phyloP scores from a whole-genome alignment of 2,888 invertebrate genomes.

The Ophion obscuratus region DNA sequence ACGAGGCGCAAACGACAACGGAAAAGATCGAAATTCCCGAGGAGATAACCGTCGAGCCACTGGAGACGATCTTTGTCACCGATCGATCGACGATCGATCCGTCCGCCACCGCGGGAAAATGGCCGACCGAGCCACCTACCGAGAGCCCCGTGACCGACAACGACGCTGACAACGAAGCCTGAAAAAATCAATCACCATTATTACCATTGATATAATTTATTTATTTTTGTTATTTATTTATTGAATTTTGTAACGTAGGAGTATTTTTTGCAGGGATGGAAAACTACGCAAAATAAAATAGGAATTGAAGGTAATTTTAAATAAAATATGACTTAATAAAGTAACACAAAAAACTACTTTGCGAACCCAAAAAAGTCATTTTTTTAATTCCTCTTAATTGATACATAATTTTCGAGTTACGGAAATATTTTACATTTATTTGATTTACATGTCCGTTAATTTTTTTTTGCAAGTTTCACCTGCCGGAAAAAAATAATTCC shows the following conservation, averaged over 20 bases:
- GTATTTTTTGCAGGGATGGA: neutral
- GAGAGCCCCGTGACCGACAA: conserved; percentile 75
- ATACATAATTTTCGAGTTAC: neutral
- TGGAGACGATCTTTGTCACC: conserved; percentile 79
- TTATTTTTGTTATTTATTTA: conserved; percentile 51
- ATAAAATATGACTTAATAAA: neutral
- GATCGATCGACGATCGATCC: conserved; percentile 75
- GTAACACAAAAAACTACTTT: neutral
- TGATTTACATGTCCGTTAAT: neutral
- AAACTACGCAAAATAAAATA: neutral
- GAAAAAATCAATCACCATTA: conserved; percentile 45
- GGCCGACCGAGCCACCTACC: conserved; percentile 81
- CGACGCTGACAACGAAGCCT: conserved; percentile 82
- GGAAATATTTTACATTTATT: neutral
- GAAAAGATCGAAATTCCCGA: conserved; percentile 50
- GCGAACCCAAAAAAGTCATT: neutral
- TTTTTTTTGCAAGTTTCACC: neutral
- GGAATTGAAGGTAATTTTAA: neutral
- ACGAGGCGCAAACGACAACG: conserved; percentile 7
- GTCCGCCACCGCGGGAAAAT: conserved; percentile 81
- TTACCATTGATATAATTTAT: conserved; percentile 65
- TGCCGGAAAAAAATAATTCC: neutral
- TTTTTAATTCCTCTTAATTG: neutral
- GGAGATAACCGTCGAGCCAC: conserved; percentile 75
- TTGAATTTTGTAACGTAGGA: neutral